Evolutionary conservation across 23 tunicate species (phyloP).

Genomic region (Ascidia mentula): DNA sequence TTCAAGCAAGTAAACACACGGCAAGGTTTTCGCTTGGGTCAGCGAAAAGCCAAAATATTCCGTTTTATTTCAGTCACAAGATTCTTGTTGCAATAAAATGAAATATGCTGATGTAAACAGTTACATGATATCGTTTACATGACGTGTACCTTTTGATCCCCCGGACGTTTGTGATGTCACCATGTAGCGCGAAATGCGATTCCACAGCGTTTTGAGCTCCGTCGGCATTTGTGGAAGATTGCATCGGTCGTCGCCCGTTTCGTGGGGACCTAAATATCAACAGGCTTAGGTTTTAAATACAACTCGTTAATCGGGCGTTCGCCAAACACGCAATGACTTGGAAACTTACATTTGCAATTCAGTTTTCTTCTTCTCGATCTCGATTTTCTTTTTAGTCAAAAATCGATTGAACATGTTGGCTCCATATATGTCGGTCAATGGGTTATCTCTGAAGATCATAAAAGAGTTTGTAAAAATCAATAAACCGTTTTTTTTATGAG

Average conservation of each 20-base stretch:
- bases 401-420: constrained; percentile 95
- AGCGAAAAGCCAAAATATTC: too few relatives aligned
- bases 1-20: too few relatives aligned
- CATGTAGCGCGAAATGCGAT: constrained; percentile 63
- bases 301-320: too few relatives aligned
- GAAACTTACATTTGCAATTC: constrained; percentile 12
- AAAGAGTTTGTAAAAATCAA: too few relatives aligned
- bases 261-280: constrained; percentile 7
- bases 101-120: too few relatives aligned
- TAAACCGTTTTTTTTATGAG: background rate
- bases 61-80: too few relatives aligned
- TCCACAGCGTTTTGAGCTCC: constrained; percentile 19
- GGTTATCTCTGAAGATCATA: constrained; percentile 78
- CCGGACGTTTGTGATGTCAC: constrained; percentile 84
- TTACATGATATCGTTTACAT: background rate
- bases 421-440: constrained; percentile 96
- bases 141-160: constrained; percentile 62
- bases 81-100: too few relatives aligned
- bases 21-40: too few relatives aligned
- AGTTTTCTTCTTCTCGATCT: constrained; percentile 40
- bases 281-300: background rate
- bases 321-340: background rate
- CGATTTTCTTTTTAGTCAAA: constrained; percentile 42
- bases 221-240: background rate
- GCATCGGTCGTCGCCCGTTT: background rate